Conservation (phyloP, 2,888 invertebrate genomes). For the Scrobipalpa costella region DNA sequence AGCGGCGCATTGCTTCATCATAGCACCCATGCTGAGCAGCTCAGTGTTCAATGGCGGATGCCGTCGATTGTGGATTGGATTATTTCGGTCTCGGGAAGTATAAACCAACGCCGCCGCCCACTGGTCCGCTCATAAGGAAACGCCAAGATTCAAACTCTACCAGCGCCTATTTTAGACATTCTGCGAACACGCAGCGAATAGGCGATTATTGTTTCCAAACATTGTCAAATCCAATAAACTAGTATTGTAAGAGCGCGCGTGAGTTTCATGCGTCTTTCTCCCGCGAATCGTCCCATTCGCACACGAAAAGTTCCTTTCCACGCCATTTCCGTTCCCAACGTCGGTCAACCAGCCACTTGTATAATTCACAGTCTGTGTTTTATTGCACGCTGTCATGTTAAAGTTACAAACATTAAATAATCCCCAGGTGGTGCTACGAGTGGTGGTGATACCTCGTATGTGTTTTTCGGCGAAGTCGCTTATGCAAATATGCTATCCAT, state of each 20-base stretch:
- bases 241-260: not conserved
- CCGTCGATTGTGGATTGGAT: conserved; percentile 70
- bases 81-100: conserved; percentile 76
- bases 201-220: conserved; percentile 20
- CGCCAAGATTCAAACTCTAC: conserved; percentile 44
- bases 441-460: conserved; percentile 42
- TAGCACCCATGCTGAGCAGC: conserved; percentile 45
- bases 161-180: conserved; percentile 49
- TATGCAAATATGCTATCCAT: conserved; percentile 32
- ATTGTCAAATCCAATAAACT: not conserved
- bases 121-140: conserved; percentile 63
- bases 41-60: conserved; percentile 67
- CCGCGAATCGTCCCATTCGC: conserved; percentile 1
- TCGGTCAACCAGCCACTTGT: conserved; percentile 35
- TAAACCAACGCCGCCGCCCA: conserved; percentile 61
- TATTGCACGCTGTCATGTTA: conserved; percentile 51
- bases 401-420: conserved; percentile 56
- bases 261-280: not conserved
- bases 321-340: conserved; percentile 17
- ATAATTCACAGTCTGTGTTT: conserved; percentile 48
- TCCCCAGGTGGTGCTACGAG: conserved; percentile 46
- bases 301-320: conserved; percentile 14
- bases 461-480: conserved; percentile 37
- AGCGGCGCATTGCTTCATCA: conserved; percentile 39
- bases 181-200: conserved; percentile 42